Evolutionary conservation across 2,888 invertebrate species (phyloP), one percentile per base, ranked within the genome.

Genomic region (Chrysodeixis includens): DNA sequence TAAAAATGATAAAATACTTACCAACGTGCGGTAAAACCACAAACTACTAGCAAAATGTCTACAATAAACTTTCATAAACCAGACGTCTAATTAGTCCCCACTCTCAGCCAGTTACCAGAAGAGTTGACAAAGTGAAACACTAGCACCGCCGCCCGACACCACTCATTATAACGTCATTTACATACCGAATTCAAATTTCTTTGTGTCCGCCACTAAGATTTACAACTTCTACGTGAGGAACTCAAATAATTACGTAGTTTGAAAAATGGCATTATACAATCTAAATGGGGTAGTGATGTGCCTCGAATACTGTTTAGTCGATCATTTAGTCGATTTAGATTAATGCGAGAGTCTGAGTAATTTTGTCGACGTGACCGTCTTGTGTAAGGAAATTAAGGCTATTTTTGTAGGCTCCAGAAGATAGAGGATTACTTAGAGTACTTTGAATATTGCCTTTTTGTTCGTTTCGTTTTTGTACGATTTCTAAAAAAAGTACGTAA

Each of bases 131-230:
- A 83, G 71, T 78, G 69, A 71, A 71, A 74, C 67, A 74, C 65
- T 69, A 61, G 22, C 16, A 8, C 26, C 16, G 51, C 20, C 16
- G 14, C 35, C 49, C 53, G 35, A 30, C 66, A 22, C 49, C 32
- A 62, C 78, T 83, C 85, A 86, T 86, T 86, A 84, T 76, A 83
- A 78, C 69, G 68, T 79, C 73, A 83, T 86, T 86, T 84, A 75
- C 83, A 83, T 86, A 79, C 72, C 67, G 78, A 82, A 85, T 82
- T 86, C 71, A 74, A 83, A 86, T 71, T 60, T 55, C 69, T 69
- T 62, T 62, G 63, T 73, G 40, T 49, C 54, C 12, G 18, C 22
- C 54, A 57, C 30, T 60, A 68, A 83, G 79, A 85, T 85, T 84
- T 83, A 85, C 75, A 76, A 62, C 56, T 22, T 54, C 59, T 64